These are phyloP conservation scores for Glyphotaelius pellucidus DNA, from an alignment of 2,888 invertebrate species.

Conservation along the genomic window DNA sequence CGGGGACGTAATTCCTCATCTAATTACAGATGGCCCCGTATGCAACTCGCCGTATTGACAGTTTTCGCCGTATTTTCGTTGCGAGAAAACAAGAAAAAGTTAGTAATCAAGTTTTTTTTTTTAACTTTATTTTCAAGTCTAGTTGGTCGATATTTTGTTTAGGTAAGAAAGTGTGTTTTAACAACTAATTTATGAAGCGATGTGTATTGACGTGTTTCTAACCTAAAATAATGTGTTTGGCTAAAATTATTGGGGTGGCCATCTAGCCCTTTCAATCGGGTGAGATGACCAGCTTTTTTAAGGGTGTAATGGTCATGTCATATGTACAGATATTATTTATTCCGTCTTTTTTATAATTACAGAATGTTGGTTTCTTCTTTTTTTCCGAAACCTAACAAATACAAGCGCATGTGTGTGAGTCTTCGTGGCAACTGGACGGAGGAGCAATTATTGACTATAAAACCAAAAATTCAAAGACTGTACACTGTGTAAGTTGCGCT, in stretches of 20 bases:
- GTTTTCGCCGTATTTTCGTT: neutral
- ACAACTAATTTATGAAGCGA: neutral
- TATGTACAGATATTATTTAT: neutral
- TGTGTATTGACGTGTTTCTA: neutral
- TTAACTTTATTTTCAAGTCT: conserved; percentile 2
- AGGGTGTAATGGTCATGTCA: no score
- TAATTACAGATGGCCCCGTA: no score
- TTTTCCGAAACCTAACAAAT: neutral
- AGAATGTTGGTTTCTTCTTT: neutral
- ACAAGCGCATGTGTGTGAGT: neutral
- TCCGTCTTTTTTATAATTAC: neutral
- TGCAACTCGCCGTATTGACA: neutral
- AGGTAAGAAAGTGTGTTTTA: neutral
- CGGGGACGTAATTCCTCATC: neutral
- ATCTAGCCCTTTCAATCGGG: neutral
- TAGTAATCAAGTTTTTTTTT: no score
- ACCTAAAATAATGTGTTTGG: neutral
- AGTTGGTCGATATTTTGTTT: neutral
- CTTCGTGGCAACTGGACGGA: neutral
- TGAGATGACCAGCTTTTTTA: neutral
- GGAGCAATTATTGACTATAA: no score
- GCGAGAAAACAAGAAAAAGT: neutral
- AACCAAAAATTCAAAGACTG: no score
- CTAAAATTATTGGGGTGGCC: neutral
- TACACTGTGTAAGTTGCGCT: no score